Percentiles rank a stretch among this genome's conserved stretches.
phyloP scores from a whole-genome alignment of 2,888 invertebrate species.

The Parnassius orleans region DNA sequence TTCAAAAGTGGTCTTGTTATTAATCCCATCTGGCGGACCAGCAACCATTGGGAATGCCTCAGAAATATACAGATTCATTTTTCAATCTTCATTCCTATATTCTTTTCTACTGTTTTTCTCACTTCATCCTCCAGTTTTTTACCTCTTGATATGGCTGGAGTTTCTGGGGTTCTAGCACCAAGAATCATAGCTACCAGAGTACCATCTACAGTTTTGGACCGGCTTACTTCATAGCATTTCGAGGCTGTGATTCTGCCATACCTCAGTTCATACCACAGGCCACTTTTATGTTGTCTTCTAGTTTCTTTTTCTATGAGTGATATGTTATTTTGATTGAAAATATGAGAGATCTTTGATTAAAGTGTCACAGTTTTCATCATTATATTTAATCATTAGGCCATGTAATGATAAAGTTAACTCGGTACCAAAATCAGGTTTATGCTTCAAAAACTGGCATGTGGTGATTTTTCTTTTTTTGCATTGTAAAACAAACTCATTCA shows the following conservation, averaged over 20 bases:
- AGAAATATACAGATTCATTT: conserved; percentile 24
- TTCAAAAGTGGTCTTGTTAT: conserved; percentile 23
- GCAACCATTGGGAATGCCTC: conserved; percentile 29
- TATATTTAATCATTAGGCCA: too few relatives aligned
- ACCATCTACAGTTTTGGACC: too few relatives aligned
- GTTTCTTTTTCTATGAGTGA: conserved; percentile 27
- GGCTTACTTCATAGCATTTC: too few relatives aligned
- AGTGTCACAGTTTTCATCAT: too few relatives aligned
- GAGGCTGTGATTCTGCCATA: too few relatives aligned
- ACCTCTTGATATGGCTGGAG: background rate
- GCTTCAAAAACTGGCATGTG: too few relatives aligned
- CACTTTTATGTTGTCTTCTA: conserved; percentile 28
- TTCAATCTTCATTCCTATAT: conserved; percentile 28
- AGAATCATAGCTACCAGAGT: conserved; percentile 23
- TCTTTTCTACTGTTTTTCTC: conserved; percentile 16
- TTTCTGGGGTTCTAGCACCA: conserved; percentile 28
- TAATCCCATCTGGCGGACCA: conserved; percentile 32
- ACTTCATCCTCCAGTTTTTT: conserved; percentile 27
- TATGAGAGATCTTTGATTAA: conserved; percentile 27
- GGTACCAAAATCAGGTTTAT: too few relatives aligned
- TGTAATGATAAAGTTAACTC: too few relatives aligned
- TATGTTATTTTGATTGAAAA: conserved; percentile 18
- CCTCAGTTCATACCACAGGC: too few relatives aligned
- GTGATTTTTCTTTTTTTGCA: too few relatives aligned
- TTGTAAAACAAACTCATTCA: too few relatives aligned